Evolutionary conservation across 2,888 invertebrate species (phyloP), one percentile per base, ranked within the genome.

Genomic region (Timema podura): DNA sequence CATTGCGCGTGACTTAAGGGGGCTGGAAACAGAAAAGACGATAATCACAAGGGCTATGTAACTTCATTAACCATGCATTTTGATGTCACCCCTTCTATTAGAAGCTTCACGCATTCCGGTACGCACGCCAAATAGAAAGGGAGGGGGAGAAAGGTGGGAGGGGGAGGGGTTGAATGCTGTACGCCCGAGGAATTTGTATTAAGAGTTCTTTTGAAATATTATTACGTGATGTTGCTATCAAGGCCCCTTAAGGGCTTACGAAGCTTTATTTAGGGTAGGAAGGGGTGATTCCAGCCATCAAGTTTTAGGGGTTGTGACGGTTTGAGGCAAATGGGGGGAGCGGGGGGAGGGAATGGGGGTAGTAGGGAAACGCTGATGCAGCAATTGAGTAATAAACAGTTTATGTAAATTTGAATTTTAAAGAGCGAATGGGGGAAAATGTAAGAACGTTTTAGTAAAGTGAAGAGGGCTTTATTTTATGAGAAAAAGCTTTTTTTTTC

Each of bases 41-140:
- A 61, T 61, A 61, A 61, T 61, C 61, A 61, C 61, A 61, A 30
- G 61, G 61, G 61, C 45, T 61, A 45, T 57, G 57, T 65, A 66
- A 70, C 64, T 71, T 68, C 68, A 71, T 71, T 68, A 71, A 57
- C 54, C 65, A 71, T 71, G 71, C 71, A 71, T 71, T 71, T 71
- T 71, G 71, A 71, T 71, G 71, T 65, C 71, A 48, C 54, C 68
- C 46, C 54, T 8, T 30, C 7, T 16, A 10, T 5, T 48, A 47
- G 16, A 9, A 16, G n/a, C 7, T 13, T 45, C 48, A 47, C 48
- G 10, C 10, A 30, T 10, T 13, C 15, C 59, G 15, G 15, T 59
- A 59, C 15, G 5, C 59, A 2, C 59, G 10, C 10, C 30, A 30
- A 30, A 30, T 30, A 30, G 30, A 30, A 30, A 30, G 30, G 30